Percentiles rank a stretch among this genome's conserved stretches.
These are phyloP conservation scores for Murina feae DNA, from an alignment of 2,113 vertebrate species.

Conservation along the genomic window DNA sequence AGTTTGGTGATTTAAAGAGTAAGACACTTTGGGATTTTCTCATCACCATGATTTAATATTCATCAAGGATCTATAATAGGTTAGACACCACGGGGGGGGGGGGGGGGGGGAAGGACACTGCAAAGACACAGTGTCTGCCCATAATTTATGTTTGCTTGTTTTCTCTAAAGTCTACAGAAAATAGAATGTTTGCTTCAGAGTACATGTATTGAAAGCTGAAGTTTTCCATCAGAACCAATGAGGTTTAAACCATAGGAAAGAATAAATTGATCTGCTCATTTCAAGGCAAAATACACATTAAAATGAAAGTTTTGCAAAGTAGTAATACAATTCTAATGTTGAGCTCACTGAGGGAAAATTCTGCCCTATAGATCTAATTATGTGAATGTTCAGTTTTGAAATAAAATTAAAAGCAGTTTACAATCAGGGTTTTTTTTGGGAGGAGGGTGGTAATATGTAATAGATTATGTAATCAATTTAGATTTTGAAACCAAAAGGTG, in stretches of 20 bases:
- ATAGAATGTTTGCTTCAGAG: neutral
- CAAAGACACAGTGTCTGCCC: slow-evolving; percentile 14
- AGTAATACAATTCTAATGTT: neutral
- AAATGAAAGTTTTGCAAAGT: neutral
- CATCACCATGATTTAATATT: slow-evolving; percentile 36
- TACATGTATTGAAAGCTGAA: neutral
- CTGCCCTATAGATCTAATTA: neutral
- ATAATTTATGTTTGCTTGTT: slow-evolving; percentile 30
- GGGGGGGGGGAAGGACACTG: no score
- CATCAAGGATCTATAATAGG: neutral
- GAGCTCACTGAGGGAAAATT: neutral
- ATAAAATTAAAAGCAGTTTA: neutral
- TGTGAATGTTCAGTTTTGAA: neutral
- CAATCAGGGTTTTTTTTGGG: neutral
- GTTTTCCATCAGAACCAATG: neutral
- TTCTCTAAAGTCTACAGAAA: slow-evolving; percentile 31
- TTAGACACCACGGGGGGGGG: neutral
- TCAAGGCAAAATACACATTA: neutral
- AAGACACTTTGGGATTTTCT: slow-evolving; percentile 14
- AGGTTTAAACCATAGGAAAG: neutral
- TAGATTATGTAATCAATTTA: neutral
- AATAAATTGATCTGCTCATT: neutral
- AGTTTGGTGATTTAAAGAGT: slow-evolving; percentile 47
- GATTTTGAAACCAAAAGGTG: neutral
- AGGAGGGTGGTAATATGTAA: neutral